Conservation (phyloP, 2,888 invertebrate species). For the Orthosia gothica region DNA sequence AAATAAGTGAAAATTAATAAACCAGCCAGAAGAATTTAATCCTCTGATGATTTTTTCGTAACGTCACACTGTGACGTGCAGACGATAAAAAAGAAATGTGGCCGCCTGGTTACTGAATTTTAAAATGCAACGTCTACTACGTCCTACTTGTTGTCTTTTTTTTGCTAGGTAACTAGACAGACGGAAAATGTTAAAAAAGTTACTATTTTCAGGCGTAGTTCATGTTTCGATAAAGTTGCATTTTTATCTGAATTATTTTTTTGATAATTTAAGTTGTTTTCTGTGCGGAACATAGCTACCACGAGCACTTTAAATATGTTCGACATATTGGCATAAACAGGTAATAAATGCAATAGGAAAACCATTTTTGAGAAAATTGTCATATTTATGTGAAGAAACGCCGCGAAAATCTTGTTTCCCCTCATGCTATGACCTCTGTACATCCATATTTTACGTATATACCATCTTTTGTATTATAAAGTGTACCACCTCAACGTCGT, state of each 20-base stretch:
- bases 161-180: conserved; percentile 11
- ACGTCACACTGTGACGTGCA: conserved; percentile 28
- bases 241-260: not conserved
- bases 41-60: conserved; percentile 26
- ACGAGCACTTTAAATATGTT: not conserved
- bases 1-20: not conserved
- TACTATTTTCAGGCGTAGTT: not conserved
- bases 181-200: conserved; percentile 17
- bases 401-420: not conserved
- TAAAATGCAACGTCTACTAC: conserved; percentile 36
- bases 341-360: too few relatives aligned
- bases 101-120: conserved; percentile 33
- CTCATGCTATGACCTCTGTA: conserved; percentile 6
- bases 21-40: conserved; percentile 16
- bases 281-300: not conserved
- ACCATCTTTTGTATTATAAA: conserved; percentile 19
- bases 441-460: conserved; percentile 1
- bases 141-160: conserved; percentile 38
- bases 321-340: not conserved
- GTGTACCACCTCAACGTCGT: conserved; percentile 41
- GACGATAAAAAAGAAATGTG: conserved; percentile 54
- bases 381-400: not conserved
- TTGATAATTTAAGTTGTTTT: not conserved
- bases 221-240: not conserved
- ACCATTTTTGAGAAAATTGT: not conserved